Conservation (phyloP, 2,888 invertebrate genomes). For the Spodoptera picta region DNA sequence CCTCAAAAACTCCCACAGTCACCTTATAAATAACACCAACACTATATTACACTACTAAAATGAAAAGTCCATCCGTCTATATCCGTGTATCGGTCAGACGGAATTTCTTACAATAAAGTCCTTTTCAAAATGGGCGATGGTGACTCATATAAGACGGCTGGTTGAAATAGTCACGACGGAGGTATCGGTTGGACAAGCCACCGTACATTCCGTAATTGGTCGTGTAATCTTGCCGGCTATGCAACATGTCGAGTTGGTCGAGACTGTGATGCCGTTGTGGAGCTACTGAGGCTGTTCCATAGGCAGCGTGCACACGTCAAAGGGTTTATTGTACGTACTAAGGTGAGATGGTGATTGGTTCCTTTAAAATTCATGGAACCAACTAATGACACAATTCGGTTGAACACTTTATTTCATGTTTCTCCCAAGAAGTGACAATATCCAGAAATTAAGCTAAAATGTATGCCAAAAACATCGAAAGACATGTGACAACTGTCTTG, state of each 20-base stretch:
- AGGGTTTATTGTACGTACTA: conserved; percentile 16
- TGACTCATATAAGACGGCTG: conserved; percentile 80
- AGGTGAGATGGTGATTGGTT: no score
- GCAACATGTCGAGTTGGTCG: conserved; percentile 84
- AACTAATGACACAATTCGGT: no score
- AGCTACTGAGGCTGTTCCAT: conserved; percentile 65
- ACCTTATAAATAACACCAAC: conserved; percentile 57
- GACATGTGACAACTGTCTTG: no score
- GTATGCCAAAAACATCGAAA: no score
- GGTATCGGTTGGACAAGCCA: conserved; percentile 68
- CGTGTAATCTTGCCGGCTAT: conserved; percentile 78
- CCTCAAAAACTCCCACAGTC: conserved; percentile 59
- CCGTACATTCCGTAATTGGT: conserved; percentile 75
- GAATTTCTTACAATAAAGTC: conserved; percentile 85
- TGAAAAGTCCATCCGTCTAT: conserved; percentile 76
- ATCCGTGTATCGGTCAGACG: conserved; percentile 83
- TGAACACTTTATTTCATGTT: no score
- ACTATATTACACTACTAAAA: conserved; percentile 70
- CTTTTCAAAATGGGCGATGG: conserved; percentile 88
- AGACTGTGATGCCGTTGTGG: conserved; percentile 85
- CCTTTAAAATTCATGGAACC: no score
- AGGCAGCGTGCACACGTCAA: conserved; percentile 78
- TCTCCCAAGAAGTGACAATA: no score
- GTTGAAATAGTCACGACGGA: conserved; percentile 79
- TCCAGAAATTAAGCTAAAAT: no score